Conservation (phyloP, 2,888 invertebrate species). For the Flexamia atlantica region DNA sequence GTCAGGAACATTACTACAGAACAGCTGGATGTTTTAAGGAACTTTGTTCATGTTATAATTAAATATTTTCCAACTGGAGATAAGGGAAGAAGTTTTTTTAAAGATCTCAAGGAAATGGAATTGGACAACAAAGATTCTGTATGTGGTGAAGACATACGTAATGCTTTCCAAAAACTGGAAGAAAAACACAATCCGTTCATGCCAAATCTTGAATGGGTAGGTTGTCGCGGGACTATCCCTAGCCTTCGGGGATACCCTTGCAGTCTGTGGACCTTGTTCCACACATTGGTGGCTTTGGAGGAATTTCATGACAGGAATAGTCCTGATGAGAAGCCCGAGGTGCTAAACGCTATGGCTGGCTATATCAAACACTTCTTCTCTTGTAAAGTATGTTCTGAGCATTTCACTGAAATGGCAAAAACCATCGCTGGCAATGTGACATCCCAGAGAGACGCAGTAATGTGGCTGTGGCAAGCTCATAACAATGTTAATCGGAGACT, state of each 20-base stretch:
- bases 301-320: not conserved
- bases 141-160: slow-evolving; percentile 1
- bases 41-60: not conserved
- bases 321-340: slow-evolving; percentile 77
- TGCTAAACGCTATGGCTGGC: slow-evolving; percentile 89
- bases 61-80: slow-evolving; percentile 15
- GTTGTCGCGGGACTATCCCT: slow-evolving; percentile 2
- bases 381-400: slow-evolving; percentile 92
- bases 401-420: slow-evolving; percentile 92
- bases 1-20: not conserved
- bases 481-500: slow-evolving; percentile 95
- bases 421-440: slow-evolving; percentile 84
- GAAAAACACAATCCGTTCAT: slow-evolving; percentile 15
- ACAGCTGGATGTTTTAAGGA: not conserved
- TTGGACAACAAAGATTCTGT: not conserved
- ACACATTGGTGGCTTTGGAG: not conserved
- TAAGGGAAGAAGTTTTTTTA: not conserved
- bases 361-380: slow-evolving; percentile 96
- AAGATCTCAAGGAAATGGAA: not conserved
- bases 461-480: slow-evolving; percentile 97
- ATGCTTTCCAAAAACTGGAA: not conserved
- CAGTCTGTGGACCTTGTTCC: slow-evolving; percentile 26
- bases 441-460: slow-evolving; percentile 85
- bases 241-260: slow-evolving; percentile 23
- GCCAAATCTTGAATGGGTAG: slow-evolving; percentile 17